Conservation (phyloP, 2,888 invertebrate genomes). For the Ochlodes sylvanus region DNA sequence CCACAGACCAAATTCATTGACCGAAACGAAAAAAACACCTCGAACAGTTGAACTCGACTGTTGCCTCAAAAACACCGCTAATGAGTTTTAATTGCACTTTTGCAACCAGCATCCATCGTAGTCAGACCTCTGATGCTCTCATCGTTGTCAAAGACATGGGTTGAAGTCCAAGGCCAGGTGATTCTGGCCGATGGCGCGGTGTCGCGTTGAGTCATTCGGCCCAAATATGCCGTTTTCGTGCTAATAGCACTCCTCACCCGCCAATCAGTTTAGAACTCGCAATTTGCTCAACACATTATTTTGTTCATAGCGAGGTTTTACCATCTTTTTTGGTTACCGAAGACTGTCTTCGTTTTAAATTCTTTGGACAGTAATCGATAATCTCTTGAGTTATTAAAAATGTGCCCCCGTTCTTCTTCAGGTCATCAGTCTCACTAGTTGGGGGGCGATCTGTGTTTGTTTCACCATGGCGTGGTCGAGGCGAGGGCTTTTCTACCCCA, state of each 20-base stretch:
- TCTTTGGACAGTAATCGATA: no score
- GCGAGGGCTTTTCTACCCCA: no score
- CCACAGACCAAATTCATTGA: not conserved
- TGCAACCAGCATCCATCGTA: constrained; percentile 45
- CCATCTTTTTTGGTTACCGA: constrained; percentile 5
- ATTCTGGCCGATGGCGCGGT: constrained; percentile 47
- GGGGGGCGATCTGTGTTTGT: no score
- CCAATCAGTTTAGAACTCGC: constrained; percentile 72
- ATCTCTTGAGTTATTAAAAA: no score
- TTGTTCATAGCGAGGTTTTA: constrained; percentile 29
- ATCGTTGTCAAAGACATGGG: constrained; percentile 33
- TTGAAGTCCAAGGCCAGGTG: constrained; percentile 48
- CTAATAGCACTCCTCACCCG: constrained; percentile 74
- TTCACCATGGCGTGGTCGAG: no score
- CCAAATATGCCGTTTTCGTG: constrained; percentile 66
- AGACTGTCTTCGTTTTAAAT: no score
- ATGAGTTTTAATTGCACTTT: constrained; percentile 67
- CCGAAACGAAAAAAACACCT: constrained; percentile 37
- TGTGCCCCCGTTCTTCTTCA: no score
- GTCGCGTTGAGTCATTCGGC: constrained; percentile 64
- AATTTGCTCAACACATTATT: constrained; percentile 67
- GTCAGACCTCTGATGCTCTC: constrained; percentile 40
- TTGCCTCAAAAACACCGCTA: constrained; percentile 51
- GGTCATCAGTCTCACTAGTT: no score
- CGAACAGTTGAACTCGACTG: constrained; percentile 36